These are phyloP conservation scores for Podabrus alpinus DNA, from an alignment of 2,888 invertebrate genomes.

Conservation along the genomic window DNA sequence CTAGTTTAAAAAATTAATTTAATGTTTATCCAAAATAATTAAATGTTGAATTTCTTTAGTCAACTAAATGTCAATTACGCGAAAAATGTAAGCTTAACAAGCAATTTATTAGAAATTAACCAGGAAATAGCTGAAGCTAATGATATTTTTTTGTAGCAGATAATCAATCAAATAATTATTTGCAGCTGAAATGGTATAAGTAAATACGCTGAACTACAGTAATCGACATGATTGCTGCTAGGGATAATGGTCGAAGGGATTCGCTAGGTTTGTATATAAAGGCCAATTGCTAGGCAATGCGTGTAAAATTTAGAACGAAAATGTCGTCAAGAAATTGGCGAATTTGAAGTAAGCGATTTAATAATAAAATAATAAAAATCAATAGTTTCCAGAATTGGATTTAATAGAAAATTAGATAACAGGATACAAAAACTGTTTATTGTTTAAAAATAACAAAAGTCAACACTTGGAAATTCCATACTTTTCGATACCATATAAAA, in stretches of 20 bases:
- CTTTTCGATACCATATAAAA: too few relatives aligned
- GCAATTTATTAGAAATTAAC: background rate
- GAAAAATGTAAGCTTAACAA: background rate
- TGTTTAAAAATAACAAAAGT: too few relatives aligned
- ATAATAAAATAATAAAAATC: slow-evolving; percentile 20
- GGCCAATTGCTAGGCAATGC: slow-evolving; percentile 21
- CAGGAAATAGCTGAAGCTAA: background rate
- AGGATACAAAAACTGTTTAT: background rate
- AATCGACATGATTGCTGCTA: slow-evolving; percentile 26
- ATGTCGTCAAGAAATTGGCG: background rate
- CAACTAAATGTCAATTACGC: background rate
- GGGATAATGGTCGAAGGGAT: slow-evolving; percentile 31
- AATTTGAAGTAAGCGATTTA: slow-evolving; percentile 10
- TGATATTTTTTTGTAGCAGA: background rate
- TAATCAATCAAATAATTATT: background rate
- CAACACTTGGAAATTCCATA: too few relatives aligned
- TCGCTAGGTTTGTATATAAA: slow-evolving; percentile 21
- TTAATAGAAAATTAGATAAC: background rate
- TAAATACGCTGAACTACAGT: slow-evolving; percentile 12
- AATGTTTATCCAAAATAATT: too few relatives aligned
- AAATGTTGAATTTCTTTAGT: background rate
- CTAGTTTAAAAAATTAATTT: background rate
- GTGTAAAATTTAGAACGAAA: slow-evolving; percentile 19
- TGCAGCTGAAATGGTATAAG: slow-evolving; percentile 11
- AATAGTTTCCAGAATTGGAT: slow-evolving; percentile 9